These are phyloP conservation scores for Colletes gigas DNA, from an alignment of 1,140 invertebrate genomes.

Conservation along the genomic window DNA sequence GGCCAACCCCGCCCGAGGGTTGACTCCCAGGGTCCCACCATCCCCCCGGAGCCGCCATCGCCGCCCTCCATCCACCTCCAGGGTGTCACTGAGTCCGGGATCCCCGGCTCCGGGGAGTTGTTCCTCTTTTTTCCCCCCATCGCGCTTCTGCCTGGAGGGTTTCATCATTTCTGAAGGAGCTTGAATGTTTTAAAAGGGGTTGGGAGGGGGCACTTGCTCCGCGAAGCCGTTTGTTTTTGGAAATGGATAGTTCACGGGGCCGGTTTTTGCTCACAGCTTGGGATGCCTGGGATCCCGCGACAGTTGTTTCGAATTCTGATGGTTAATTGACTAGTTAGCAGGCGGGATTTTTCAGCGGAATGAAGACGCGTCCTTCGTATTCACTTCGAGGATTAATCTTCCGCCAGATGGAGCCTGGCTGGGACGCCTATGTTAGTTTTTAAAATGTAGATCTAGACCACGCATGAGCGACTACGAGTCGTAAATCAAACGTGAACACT, in stretches of 20 bases:
- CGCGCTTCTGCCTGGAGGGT: constrained; percentile 10
- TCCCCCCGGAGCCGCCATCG: constrained; percentile 60
- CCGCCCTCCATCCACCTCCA: constrained; percentile 40
- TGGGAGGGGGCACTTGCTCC: background rate
- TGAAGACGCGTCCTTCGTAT: too few species aligned
- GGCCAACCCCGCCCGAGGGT: constrained; percentile 64
- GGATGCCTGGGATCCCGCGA: background rate
- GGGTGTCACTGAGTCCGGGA: constrained; percentile 28
- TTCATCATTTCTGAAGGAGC: constrained; percentile 27
- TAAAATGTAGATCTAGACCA: too few species aligned
- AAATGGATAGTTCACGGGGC: background rate
- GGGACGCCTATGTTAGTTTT: too few species aligned
- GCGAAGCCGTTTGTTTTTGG: background rate
- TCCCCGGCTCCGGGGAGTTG: constrained; percentile 39
- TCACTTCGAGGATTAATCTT: too few species aligned
- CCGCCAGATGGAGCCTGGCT: too few species aligned
- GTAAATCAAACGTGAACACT: too few species aligned
- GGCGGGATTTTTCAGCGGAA: background rate
- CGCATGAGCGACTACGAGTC: too few species aligned
- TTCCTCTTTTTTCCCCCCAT: constrained; percentile 37
- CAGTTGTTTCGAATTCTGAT: constrained; percentile 28
- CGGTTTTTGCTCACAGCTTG: background rate
- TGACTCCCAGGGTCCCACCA: constrained; percentile 58
- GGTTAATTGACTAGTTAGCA: constrained; percentile 26
- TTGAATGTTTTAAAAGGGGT: constrained; percentile 43